phyloP scores from a whole-genome alignment of 2,888 invertebrate genomes.

The Sinotaia quadrata region DNA sequence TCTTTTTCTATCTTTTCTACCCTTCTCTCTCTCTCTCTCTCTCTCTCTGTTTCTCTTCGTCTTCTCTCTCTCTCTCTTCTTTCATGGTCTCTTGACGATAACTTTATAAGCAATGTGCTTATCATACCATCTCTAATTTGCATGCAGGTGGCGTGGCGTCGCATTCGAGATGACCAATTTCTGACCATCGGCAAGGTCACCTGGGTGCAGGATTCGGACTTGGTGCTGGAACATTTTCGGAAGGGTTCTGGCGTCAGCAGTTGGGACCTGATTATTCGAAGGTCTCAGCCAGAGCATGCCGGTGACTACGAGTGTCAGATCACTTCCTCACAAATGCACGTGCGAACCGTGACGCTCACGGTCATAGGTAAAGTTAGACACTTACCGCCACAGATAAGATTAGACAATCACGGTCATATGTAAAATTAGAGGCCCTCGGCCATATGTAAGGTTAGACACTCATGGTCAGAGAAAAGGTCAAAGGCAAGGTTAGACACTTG shows the following conservation, averaged over 20 bases:
- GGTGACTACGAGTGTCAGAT: conserved; percentile 36
- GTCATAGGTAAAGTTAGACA: conserved; percentile 36
- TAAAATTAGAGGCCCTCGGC: neutral
- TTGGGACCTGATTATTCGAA: conserved; percentile 34
- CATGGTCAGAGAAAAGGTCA: neutral
- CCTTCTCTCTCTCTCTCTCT: neutral
- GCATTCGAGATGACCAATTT: conserved; percentile 31
- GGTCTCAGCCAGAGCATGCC: conserved; percentile 22
- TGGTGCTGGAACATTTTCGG: conserved; percentile 28
- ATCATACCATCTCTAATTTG: neutral
- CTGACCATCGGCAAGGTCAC: conserved; percentile 35
- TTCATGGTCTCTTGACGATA: neutral
- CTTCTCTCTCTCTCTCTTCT: neutral
- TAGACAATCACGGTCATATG: too few relatives aligned
- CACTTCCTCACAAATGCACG: conserved; percentile 26
- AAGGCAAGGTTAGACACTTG: too few relatives aligned
- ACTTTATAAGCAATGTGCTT: neutral
- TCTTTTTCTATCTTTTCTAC: neutral
- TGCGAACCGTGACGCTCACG: conserved; percentile 26
- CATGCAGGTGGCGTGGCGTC: conserved; percentile 34
- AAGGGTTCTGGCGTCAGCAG: conserved; percentile 27
- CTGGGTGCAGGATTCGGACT: conserved; percentile 34
- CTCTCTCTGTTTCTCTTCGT: neutral
- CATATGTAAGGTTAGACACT: neutral
- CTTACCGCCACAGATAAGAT: too few relatives aligned